Base-by-base conservation (phyloP, 2,888 invertebrate genomes). In the Tenthredo amoena region DNA sequence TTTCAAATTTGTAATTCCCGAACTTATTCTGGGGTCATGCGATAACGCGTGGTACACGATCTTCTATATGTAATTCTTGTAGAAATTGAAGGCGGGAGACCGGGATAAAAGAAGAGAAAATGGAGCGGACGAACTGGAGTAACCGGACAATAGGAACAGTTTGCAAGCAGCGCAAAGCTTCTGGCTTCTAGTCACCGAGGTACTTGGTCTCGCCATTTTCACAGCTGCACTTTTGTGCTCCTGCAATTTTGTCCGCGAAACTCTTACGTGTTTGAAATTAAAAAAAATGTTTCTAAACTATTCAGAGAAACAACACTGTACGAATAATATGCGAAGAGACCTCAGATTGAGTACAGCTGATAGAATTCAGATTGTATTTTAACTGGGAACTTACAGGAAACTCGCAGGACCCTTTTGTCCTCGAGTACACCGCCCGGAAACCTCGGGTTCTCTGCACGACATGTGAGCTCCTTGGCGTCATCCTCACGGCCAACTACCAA, bases 401-500 rank as follows among this genome's bases (percentile, higher is more conserved):
- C 97, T 91, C 96, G 96, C 89, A 98, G 95, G 88, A 96, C 95
- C 91, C 96, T 95, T 81, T 96, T 96, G 92, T 97, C 97, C 94
- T 98, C 97, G 84, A 97, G 94, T 82, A 96, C 96, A 89, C 97
- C 96, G 86, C 97, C 97, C 68, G 97, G 97, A 93, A 98, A 97
- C 95, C 97, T 96, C 0, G 97, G 97, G 95, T 98, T 98, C 93
- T 97, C 96, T 86, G 98, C 97, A 86, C 97, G 95, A 92, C 98
- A 98, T 85, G 96, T 96, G 87, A 98, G 95, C 93, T 96, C 96
- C 88, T 97, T 96, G 74, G 97, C 97, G 91, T 97, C 97, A 94
- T 98, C 97, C 89, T 97, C 96, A 86, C 97, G 95, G 87, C 96
- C 95, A 76, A 98, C 96, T 87, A 96, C 96, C 93, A 98, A 95